Evolutionary conservation across 2,113 vertebrate genomes (phyloP).

Genomic region (Urocynchramus pylzowi): DNA sequence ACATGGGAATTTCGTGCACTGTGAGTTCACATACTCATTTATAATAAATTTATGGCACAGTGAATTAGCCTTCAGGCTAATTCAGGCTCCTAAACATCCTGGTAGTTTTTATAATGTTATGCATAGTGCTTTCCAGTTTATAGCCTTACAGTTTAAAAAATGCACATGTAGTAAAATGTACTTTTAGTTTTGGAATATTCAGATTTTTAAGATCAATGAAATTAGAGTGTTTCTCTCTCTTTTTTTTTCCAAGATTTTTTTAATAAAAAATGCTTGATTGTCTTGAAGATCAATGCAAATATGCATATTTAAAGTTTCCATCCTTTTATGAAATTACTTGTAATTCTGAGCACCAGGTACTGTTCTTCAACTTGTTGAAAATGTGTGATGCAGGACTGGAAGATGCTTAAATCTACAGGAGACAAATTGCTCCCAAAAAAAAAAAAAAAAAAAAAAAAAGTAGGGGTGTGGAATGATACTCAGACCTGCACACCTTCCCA

Average conservation of each 20-base stretch:
- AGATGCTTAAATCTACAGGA: not conserved
- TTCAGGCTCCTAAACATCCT: not conserved
- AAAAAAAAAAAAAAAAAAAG: not conserved
- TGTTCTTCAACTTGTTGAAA: not conserved
- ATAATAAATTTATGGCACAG: not conserved
- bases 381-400: not conserved
- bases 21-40: not conserved
- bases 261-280: not conserved
- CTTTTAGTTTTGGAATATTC: not conserved
- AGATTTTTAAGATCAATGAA: not conserved
- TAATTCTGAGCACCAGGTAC: not conserved
- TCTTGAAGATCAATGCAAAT: not conserved
- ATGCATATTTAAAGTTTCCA: not conserved
- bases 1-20: not conserved
- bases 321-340: not conserved
- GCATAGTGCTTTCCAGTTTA: not conserved
- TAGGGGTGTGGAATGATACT: not conserved
- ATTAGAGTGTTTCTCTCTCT: not conserved
- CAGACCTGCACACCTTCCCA: not conserved
- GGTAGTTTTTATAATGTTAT: not conserved
- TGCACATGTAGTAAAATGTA: not conserved
- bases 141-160: not conserved
- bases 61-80: not conserved
- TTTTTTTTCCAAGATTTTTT: not conserved
- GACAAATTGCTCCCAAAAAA: not conserved